These are phyloP conservation scores for Trematomus bernacchii DNA, from an alignment of 2,797 vertebrate genomes.

Conservation along the genomic window DNA sequence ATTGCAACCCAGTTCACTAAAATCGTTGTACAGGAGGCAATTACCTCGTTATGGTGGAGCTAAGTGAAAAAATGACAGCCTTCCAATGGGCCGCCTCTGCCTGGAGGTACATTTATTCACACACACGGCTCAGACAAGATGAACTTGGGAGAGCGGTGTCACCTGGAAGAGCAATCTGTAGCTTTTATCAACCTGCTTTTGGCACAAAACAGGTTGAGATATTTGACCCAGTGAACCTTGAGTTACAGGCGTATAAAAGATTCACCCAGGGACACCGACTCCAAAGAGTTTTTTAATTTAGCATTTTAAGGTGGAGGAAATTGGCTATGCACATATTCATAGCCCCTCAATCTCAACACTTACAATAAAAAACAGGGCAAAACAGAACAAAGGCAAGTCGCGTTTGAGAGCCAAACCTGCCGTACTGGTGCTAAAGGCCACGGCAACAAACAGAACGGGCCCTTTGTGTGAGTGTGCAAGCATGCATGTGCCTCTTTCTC, in stretches of 20 bases:
- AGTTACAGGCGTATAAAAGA: slow-evolving; percentile 24
- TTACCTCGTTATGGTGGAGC: slow-evolving; percentile 80
- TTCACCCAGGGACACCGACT: background rate
- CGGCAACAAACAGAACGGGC: slow-evolving; percentile 63
- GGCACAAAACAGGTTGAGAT: slow-evolving; percentile 14
- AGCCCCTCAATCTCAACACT: slow-evolving; percentile 1
- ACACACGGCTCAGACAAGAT: background rate
- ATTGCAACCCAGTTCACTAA: slow-evolving; percentile 61
- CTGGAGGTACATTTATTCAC: slow-evolving; percentile 57
- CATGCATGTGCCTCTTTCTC: slow-evolving; percentile 37
- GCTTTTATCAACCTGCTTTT: slow-evolving; percentile 36
- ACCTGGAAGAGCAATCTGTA: slow-evolving; percentile 30
- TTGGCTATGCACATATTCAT: background rate
- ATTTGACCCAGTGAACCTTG: slow-evolving; percentile 3
- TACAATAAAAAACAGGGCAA: slow-evolving; percentile 3
- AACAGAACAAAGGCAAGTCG: slow-evolving; percentile 36
- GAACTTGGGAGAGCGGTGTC: slow-evolving; percentile 6
- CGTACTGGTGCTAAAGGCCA: slow-evolving; percentile 62
- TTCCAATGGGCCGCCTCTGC: slow-evolving; percentile 46
- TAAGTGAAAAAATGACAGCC: slow-evolving; percentile 79
- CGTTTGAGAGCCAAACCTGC: slow-evolving; percentile 59
- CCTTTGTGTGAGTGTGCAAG: slow-evolving; percentile 31
- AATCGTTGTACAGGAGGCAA: slow-evolving; percentile 78
- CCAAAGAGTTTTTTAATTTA: background rate
- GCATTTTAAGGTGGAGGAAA: slow-evolving; percentile 16